Evolutionary conservation across 1,140 invertebrate species (phyloP).

Genomic region (Brachionus sp.): DNA sequence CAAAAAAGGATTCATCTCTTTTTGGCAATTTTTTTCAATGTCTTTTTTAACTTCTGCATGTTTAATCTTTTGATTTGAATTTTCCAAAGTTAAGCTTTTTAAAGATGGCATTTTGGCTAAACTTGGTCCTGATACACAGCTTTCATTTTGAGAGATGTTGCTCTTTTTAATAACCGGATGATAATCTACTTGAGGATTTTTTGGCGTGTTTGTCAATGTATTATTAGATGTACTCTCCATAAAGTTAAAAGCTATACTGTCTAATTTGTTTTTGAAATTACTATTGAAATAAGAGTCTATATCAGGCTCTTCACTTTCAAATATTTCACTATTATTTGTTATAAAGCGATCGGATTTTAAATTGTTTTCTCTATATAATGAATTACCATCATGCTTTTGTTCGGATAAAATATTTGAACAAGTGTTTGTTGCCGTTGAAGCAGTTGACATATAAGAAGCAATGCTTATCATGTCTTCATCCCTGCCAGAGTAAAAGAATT

Average conservation of each 20-base stretch:
- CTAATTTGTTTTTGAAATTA: not conserved
- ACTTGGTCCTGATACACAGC: not conserved
- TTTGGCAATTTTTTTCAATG: not conserved
- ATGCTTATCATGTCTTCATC: slow-evolving; percentile 45
- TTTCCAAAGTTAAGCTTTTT: not conserved
- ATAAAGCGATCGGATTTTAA: not conserved
- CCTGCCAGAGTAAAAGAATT: not conserved
- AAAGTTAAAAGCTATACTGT: slow-evolving; percentile 20
- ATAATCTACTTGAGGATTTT: not conserved
- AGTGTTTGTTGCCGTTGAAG: slow-evolving; percentile 8
- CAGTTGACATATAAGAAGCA: slow-evolving; percentile 32
- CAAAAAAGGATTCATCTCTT: slow-evolving; percentile 3
- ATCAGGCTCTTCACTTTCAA: not conserved
- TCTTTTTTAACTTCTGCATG: not conserved
- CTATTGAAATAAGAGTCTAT: slow-evolving; percentile 25
- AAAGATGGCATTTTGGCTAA: not conserved
- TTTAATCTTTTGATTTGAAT: not conserved
- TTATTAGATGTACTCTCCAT: not conserved
- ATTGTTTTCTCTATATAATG: not conserved
- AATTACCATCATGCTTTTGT: not conserved
- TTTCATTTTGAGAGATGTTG: not conserved
- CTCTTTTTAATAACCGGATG: not conserved
- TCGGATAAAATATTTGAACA: slow-evolving; percentile 31
- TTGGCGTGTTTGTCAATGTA: not conserved
- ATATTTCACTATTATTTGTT: not conserved